Percentiles rank a stretch among this genome's conserved stretches.
Conservation (phyloP, 2,797 vertebrate genomes). For the Diplodus sargus region DNA sequence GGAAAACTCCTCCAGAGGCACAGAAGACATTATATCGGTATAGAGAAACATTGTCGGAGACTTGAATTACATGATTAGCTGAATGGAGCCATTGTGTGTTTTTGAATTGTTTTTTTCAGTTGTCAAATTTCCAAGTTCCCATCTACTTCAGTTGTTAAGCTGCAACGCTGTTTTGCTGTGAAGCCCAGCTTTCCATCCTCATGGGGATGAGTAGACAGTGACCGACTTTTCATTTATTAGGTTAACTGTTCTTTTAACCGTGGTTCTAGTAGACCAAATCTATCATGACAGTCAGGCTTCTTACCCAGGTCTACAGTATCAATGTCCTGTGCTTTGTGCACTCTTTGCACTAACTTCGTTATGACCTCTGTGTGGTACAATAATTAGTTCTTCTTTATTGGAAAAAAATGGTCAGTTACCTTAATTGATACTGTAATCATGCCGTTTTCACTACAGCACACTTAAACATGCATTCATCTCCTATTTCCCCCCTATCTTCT, state of each 20-base stretch:
- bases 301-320: background rate
- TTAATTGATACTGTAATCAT: background rate
- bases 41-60: background rate
- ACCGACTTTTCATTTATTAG: too few species aligned
- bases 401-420: background rate
- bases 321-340: background rate
- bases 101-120: too few species aligned
- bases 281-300: background rate
- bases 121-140: too few species aligned
- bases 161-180: too few species aligned
- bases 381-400: background rate
- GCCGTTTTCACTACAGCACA: background rate
- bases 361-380: background rate
- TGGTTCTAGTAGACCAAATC: too few species aligned
- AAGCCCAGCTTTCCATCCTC: too few species aligned
- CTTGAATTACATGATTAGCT: too few species aligned
- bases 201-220: too few species aligned
- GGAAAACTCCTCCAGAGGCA: background rate
- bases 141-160: too few species aligned
- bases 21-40: background rate
- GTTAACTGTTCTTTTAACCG: too few species aligned
- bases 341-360: background rate
- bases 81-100: too few species aligned
- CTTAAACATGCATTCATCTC: background rate
- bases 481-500: background rate